phyloP scores from a whole-genome alignment of 2,113 vertebrate genomes.

The Henicopernis longicauda region DNA sequence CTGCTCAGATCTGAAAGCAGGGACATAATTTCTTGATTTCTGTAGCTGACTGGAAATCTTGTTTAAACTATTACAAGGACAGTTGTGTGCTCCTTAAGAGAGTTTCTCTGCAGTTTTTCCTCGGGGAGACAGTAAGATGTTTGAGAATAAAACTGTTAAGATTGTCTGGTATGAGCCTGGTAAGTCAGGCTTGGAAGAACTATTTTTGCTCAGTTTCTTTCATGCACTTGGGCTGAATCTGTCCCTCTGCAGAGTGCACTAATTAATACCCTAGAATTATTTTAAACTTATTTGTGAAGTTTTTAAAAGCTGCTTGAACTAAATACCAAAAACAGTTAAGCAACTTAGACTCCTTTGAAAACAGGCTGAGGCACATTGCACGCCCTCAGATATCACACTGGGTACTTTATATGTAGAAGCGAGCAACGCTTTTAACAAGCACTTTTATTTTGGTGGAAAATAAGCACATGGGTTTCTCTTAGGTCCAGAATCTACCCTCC shows the following conservation, averaged over 20 bases:
- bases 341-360: not conserved
- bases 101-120: not conserved
- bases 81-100: not conserved
- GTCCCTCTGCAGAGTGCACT: not conserved
- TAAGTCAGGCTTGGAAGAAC: not conserved
- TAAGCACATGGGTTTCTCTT: not conserved
- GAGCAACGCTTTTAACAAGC: not conserved
- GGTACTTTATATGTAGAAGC: not conserved
- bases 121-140: not conserved
- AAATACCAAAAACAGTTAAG: not conserved
- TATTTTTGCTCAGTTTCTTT: not conserved
- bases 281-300: not conserved
- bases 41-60: not conserved
- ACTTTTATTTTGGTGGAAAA: not conserved
- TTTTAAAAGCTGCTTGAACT: constrained; percentile 28
- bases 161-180: not conserved
- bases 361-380: not conserved
- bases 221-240: not conserved
- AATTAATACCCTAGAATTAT: not conserved
- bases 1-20: not conserved
- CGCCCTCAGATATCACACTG: not conserved
- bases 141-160: not conserved
- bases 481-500: not conserved
- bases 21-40: not conserved
- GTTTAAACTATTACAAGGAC: not conserved